Percentiles rank a stretch among this genome's conserved stretches.
Conservation (phyloP, 2,113 vertebrate genomes). For the Zosterops japonicus region DNA sequence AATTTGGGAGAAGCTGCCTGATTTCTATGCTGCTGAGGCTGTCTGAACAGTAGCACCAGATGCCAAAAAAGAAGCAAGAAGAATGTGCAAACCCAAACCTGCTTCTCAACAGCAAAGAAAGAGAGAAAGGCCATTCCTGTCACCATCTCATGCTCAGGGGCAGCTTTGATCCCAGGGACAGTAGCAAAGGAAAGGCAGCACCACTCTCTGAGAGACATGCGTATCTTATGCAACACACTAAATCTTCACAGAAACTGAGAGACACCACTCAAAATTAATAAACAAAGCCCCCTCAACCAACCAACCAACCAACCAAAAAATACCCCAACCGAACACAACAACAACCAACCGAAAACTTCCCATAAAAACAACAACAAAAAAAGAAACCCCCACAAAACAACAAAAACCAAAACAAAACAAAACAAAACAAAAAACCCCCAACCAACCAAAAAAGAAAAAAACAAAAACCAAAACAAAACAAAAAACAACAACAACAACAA, state of each 20-base stretch:
- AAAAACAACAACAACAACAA: too few species aligned
- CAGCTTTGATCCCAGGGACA: not conserved
- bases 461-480: not conserved
- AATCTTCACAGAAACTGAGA: not conserved
- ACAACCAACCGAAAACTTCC: not conserved
- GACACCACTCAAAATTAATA: not conserved
- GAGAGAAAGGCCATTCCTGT: not conserved
- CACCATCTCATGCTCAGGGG: accelerated
- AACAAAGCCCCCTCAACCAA: not conserved
- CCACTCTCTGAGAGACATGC: not conserved
- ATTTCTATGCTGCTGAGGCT: not conserved
- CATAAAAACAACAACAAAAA: not conserved
- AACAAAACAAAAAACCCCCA: not conserved
- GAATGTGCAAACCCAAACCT: conserved; percentile 4
- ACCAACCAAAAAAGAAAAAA: too few species aligned
- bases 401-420: not conserved
- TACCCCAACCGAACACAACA: not conserved
- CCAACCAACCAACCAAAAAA: not conserved
- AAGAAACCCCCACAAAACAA: not conserved
- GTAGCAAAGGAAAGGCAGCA: not conserved
- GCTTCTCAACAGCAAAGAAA: not conserved
- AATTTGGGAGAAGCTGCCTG: not conserved
- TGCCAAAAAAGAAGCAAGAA: not conserved
- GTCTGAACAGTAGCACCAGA: not conserved
- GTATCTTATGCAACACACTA: not conserved